A percentile compares a stretch with the other conserved stretches of the same genome.
Conservation (phyloP, 2,888 invertebrate genomes). For the Acrobasis repandana region DNA sequence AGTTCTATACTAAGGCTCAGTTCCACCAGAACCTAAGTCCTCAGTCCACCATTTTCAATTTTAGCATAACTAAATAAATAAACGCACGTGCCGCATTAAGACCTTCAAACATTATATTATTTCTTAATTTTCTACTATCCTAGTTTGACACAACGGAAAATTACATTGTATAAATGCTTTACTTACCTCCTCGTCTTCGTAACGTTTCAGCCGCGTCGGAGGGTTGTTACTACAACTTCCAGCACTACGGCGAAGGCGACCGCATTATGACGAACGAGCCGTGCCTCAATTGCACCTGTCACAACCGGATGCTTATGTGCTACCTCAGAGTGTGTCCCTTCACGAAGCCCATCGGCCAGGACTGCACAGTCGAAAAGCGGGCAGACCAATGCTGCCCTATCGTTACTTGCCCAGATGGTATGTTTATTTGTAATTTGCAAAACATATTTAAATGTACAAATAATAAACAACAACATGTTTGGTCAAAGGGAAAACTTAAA, state of each 20-base stretch:
- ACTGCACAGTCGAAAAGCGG: conserved; percentile 94
- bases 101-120: no score
- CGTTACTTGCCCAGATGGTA: conserved; percentile 96
- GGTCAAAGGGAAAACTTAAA: no score
- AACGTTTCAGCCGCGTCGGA: conserved; percentile 78
- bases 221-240: conserved; percentile 97
- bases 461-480: no score
- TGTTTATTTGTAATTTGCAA: conserved; percentile 35
- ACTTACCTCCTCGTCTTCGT: background rate
- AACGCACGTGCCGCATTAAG: no score
- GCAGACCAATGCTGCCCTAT: conserved; percentile 97
- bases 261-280: conserved; percentile 97
- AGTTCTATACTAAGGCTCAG: no score
- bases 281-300: conserved; percentile 97
- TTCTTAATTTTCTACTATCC: no score
- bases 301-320: conserved; percentile 97
- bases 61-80: no score
- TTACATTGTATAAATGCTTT: conserved; percentile 22
- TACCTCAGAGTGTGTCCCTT: conserved; percentile 96
- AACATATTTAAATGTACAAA: conserved; percentile 52
- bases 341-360: conserved; percentile 95
- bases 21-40: no score
- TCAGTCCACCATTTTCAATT: no score
- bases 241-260: conserved; percentile 96
- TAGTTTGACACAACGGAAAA: no score